Evolutionary conservation across 2,888 invertebrate genomes (phyloP), one percentile per base, ranked within the genome.

Genomic region (Dynastes grantii): DNA sequence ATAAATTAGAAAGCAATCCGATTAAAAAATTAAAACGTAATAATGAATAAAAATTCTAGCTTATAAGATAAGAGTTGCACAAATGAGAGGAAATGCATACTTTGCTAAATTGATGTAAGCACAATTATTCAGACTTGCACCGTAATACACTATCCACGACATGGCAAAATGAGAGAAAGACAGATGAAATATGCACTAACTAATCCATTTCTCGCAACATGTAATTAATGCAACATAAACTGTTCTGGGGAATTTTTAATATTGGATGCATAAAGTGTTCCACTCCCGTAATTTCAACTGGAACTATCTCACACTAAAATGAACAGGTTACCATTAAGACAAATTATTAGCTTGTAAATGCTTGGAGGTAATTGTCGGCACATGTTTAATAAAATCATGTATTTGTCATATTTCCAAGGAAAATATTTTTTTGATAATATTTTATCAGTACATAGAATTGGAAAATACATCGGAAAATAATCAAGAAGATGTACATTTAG

Each of bases 281-380:
- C 55, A n/a, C n/a, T 40, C 65, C 40, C n/a, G 45, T 67, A 67
- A 67, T 67, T 67, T n/a, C n/a, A 67, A 45, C 65, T 22, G 9
- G n/a, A 67, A 67, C 55, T 16, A 58, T 22, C 8, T 32, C 16
- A 40, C 40, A 71, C 22, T 22, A 32, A 58, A 71, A 32, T n/a
- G 16, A 71, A 58, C 71, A 37, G 58, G 58, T 70, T 45, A n/a
- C n/a, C 32, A 71, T 71, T 71, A 58, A 58, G 58, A 71, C 22
- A 71, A 71, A 71, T 71, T n/a, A 55, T 71, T 58, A 71, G 32
- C 55, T 40, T 32, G n/a, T 40, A 9, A 58, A 11, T 16, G 55
- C 71, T 55, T n/a, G 22, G 2, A 32, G 16, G 8, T 58, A 58
- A 71, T 16, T 71, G 58, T 32, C 37, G 55, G 55, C 8, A 55